phyloP scores from a whole-genome alignment of 2,888 invertebrate genomes.

The Nomada goodeniana region DNA sequence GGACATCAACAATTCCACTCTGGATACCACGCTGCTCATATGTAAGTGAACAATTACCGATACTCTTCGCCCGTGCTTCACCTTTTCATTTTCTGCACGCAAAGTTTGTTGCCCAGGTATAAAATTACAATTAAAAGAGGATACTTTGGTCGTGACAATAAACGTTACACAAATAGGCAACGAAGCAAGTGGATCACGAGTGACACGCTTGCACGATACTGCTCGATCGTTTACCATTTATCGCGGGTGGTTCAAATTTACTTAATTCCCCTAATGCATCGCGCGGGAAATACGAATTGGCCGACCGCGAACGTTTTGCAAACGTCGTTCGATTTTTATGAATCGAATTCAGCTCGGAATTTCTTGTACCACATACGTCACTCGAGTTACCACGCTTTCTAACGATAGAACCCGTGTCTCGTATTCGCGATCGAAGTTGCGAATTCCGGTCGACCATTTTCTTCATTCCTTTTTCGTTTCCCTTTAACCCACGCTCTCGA shows the following conservation, averaged over 20 bases:
- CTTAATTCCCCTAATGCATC: neutral
- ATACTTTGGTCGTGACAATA: no score
- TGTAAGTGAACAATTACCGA: conserved; percentile 76
- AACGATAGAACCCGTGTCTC: conserved; percentile 69
- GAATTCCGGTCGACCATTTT: conserved; percentile 56
- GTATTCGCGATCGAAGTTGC: conserved; percentile 61
- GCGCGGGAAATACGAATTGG: neutral
- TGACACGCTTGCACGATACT: neutral
- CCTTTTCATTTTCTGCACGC: no score
- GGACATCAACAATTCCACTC: conserved; percentile 82
- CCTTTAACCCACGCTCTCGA: neutral
- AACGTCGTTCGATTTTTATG: conserved; percentile 51
- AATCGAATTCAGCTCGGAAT: conserved; percentile 60
- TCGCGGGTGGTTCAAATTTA: neutral
- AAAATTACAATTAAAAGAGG: no score
- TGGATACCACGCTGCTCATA: conserved; percentile 82
- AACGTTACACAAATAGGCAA: no score
- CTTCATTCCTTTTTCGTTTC: neutral
- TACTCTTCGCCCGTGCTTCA: no score
- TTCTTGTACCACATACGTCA: conserved; percentile 71
- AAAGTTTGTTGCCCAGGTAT: no score
- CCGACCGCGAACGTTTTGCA: conserved; percentile 8
- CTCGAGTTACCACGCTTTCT: conserved; percentile 73
- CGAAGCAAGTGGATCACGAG: no score
- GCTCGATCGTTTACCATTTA: neutral